Evolutionary conservation across 2,888 invertebrate genomes (phyloP).

Genomic region (Cephalotes varians): DNA sequence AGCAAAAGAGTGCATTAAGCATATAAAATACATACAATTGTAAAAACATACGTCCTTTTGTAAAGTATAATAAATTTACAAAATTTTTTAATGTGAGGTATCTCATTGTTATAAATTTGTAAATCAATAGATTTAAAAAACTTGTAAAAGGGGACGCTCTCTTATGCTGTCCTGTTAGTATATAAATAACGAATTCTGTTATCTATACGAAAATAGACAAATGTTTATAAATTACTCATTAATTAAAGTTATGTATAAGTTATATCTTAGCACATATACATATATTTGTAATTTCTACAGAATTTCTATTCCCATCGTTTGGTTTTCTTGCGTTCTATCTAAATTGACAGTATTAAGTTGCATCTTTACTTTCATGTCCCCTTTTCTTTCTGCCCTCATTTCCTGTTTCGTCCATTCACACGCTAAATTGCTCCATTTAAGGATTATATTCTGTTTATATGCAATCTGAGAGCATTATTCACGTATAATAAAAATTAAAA

Average conservation of each 20-base stretch:
- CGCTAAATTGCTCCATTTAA: constrained; percentile 40
- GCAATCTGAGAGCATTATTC: constrained; percentile 41
- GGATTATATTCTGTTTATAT: constrained; percentile 42
- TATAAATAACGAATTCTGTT: constrained; percentile 65
- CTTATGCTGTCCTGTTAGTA: constrained; percentile 69
- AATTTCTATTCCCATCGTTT: constrained; percentile 73
- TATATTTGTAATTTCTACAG: constrained; percentile 76
- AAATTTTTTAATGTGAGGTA: constrained; percentile 51
- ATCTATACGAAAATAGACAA: constrained; percentile 79
- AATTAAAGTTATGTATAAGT: constrained; percentile 78
- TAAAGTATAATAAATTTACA: constrained; percentile 32
- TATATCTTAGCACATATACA: constrained; percentile 78
- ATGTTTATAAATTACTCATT: constrained; percentile 79
- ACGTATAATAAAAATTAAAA: constrained; percentile 81
- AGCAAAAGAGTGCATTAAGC: constrained; percentile 66
- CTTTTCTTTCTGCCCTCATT: constrained; percentile 69
- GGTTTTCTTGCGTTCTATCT: constrained; percentile 69
- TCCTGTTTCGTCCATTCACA: constrained; percentile 41
- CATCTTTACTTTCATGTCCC: constrained; percentile 71
- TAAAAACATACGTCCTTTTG: constrained; percentile 29
- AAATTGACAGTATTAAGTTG: constrained; percentile 79
- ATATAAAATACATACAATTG: constrained; percentile 24
- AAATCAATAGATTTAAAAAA: constrained; percentile 54
- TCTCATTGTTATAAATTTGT: constrained; percentile 52
- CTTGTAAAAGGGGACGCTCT: constrained; percentile 71